Evolutionary conservation across 2,113 vertebrate species (phyloP).

Genomic region (Struthio camelus): DNA sequence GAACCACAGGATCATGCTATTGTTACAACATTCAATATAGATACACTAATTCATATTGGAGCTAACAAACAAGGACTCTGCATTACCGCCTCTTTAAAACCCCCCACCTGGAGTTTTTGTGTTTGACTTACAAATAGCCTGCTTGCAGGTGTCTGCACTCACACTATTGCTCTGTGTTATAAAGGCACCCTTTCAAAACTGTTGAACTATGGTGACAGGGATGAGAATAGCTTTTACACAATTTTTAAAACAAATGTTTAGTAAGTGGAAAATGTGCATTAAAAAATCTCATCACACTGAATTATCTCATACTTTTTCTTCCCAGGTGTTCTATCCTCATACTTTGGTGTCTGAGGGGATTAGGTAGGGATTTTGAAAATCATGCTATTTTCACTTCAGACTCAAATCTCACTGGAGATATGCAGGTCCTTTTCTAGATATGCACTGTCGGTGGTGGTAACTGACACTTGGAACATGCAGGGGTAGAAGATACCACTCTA

Average conservation of each 20-base stretch:
- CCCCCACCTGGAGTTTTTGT: too few species aligned
- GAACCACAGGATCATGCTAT: background rate
- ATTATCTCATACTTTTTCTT: background rate
- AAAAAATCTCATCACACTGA: background rate
- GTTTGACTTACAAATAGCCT: too few species aligned
- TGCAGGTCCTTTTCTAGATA: background rate
- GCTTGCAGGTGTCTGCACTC: background rate
- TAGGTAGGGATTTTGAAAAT: background rate
- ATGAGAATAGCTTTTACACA: background rate
- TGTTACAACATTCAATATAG: background rate
- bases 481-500: too few species aligned
- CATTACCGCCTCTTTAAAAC: background rate
- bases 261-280: background rate
- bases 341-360: background rate
- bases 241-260: too few species aligned
- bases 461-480: too few species aligned
- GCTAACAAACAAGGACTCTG: background rate
- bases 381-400: background rate
- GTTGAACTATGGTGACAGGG: rapidly evolving
- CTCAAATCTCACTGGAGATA: background rate
- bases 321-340: background rate
- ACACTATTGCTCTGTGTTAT: background rate
- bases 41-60: background rate
- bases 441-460: too few species aligned
- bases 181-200: background rate